phyloP scores from a whole-genome alignment of 2,113 vertebrate species.

The Corythornis madagascariensis region DNA sequence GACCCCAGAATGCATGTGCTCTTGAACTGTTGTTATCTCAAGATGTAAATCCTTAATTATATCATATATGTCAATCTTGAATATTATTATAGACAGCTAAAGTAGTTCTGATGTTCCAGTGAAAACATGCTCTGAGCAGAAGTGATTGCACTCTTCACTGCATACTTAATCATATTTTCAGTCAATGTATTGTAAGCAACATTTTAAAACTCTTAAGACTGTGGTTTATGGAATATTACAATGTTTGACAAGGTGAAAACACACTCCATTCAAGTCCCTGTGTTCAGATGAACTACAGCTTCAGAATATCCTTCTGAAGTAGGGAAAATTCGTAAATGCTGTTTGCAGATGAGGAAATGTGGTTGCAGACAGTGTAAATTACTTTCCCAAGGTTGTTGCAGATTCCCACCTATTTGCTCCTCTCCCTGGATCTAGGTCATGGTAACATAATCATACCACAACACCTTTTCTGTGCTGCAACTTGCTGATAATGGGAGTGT shows the following conservation, averaged over 20 bases:
- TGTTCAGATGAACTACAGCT: slow-evolving; percentile 21
- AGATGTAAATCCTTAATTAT: slow-evolving; percentile 32
- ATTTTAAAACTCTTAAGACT: not conserved
- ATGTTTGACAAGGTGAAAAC: slow-evolving; percentile 13
- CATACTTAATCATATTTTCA: slow-evolving; percentile 14
- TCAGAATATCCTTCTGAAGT: not conserved
- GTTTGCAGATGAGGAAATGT: not conserved
- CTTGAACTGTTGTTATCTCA: not conserved
- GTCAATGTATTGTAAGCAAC: not conserved
- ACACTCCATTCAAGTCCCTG: slow-evolving; percentile 14
- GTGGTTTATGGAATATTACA: slow-evolving; percentile 35
- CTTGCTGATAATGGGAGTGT: not conserved
- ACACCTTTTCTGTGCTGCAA: not conserved
- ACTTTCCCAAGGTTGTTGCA: not conserved
- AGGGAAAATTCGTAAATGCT: not conserved
- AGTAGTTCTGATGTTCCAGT: slow-evolving; percentile 2
- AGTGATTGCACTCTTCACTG: not conserved
- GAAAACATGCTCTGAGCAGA: not conserved
- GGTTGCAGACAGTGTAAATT: not conserved
- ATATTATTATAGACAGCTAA: slow-evolving; percentile 17
- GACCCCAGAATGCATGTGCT: not conserved
- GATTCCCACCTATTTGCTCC: not conserved
- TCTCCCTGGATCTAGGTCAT: not conserved
- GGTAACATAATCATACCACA: not conserved
- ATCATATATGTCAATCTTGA: not conserved